These are phyloP conservation scores for Hyperoplus lanceolatus DNA, from an alignment of 2,797 vertebrate species.

Conservation along the genomic window DNA sequence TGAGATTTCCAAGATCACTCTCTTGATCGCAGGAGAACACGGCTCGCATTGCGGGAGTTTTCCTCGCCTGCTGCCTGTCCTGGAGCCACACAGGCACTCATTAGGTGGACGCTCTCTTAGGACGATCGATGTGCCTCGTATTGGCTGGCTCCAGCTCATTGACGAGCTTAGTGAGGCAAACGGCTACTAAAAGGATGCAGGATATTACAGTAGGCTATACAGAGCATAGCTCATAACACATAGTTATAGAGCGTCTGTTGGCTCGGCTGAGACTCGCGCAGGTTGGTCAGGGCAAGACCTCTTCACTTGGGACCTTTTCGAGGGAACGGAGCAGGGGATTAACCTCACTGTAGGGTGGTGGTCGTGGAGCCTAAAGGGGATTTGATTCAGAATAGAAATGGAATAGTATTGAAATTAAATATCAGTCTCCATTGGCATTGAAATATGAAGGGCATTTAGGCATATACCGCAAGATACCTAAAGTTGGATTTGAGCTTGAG, in stretches of 20 bases:
- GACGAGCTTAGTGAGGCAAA: slow-evolving; percentile 74
- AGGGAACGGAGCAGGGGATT: slow-evolving; percentile 26
- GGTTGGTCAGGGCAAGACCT: slow-evolving; percentile 35
- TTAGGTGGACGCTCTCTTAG: slow-evolving; percentile 75
- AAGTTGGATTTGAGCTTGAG: neutral
- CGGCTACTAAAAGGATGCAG: slow-evolving; percentile 61
- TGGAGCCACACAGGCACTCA: slow-evolving; percentile 74
- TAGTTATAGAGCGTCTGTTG: slow-evolving; percentile 23
- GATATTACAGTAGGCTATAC: slow-evolving; percentile 42
- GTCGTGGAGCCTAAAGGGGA: slow-evolving; percentile 33
- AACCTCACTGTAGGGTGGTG: slow-evolving; percentile 39
- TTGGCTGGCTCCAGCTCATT: slow-evolving; percentile 79
- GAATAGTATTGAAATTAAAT: slow-evolving; percentile 59
- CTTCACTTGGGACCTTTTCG: slow-evolving; percentile 55
- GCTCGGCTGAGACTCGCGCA: slow-evolving; percentile 10
- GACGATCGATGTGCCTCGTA: slow-evolving; percentile 79
- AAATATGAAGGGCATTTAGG: neutral
- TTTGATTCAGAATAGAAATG: slow-evolving; percentile 61
- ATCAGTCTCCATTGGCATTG: slow-evolving; percentile 9
- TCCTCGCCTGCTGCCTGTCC: slow-evolving; percentile 47
- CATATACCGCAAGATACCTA: neutral
- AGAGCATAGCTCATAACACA: neutral
- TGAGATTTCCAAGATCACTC: neutral
- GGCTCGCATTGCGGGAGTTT: neutral
- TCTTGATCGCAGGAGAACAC: neutral